Evolutionary conservation across 2,888 invertebrate species (phyloP), one percentile per base, ranked within the genome.

Genomic region (Oscheius sp.): DNA sequence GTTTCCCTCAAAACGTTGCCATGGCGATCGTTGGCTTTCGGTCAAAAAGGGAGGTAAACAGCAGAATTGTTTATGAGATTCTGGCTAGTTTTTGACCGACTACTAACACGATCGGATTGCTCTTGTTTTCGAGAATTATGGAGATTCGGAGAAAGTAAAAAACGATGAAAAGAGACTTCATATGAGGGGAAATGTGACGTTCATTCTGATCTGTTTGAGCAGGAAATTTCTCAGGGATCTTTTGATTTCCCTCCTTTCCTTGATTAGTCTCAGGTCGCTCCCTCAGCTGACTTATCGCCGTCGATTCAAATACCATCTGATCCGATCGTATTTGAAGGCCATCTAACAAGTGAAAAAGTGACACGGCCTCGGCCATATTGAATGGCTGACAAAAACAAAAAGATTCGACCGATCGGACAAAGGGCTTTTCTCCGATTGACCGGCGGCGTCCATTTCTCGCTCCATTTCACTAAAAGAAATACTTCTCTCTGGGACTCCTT

Each of bases 261-360:
- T 42, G 4, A 42, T 20, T 20, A 42, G 12, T 42, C 42, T n/a
- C n/a, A n/a, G n/a, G n/a, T n/a, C n/a, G 48, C 3, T 5, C 23
- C 3, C 25, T 12, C 48, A 48, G 48, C 48, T 48, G 48, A 48
- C 48, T 52, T 2, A 27, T 52, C 52, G 48, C 37, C 37, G 52
- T n/a, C 27, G 52, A 27, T 52, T 52, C 52, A 29, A 52, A 52
- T 27, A 52, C 27, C 52, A 52, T 52, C 52, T 52, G 52, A 52
- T 52, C 52, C 52, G 52, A 25, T 27, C 29, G 52, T 29, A 52
- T 52, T 52, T 29, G 52, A 52, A 52, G 52, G 52, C 29, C 52
- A 52, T 27, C 52, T 52, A 3, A 10, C 4, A 20, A 6, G 12
- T 3, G 12, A 42, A 42, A 42, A 12, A 27, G 25, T 27, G 52